phyloP scores from a whole-genome alignment of 2,888 invertebrate genomes.

The Drosophila niveifrons region DNA sequence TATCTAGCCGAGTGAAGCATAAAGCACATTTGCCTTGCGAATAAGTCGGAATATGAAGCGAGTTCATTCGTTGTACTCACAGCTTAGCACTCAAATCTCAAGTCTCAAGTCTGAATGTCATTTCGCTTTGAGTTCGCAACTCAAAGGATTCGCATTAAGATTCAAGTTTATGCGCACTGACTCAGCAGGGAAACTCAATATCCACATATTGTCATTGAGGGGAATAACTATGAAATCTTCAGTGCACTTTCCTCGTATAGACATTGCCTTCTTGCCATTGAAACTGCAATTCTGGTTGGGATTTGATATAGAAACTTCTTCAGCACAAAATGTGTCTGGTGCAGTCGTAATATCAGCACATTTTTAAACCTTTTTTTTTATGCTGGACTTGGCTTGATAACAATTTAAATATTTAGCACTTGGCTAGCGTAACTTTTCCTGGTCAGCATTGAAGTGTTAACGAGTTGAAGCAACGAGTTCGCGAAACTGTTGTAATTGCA shows the following conservation, averaged over 20 bases:
- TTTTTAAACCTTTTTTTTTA: not conserved
- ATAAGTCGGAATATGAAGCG: slow-evolving; percentile 11
- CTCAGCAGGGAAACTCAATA: slow-evolving; percentile 19
- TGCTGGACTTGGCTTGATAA: not conserved
- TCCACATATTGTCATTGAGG: slow-evolving; percentile 1
- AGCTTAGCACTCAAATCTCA: not conserved
- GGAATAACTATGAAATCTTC: not conserved
- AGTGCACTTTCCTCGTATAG: not conserved
- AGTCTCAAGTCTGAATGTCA: not conserved
- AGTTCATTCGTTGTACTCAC: not conserved
- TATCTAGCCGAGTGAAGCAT: slow-evolving; percentile 54
- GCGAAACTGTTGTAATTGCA: not conserved
- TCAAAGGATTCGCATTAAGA: slow-evolving; percentile 5
- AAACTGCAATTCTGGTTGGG: not conserved
- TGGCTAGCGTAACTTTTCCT: not conserved
- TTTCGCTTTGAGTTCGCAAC: slow-evolving; percentile 1
- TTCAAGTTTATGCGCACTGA: slow-evolving; percentile 3
- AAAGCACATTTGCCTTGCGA: slow-evolving; percentile 51
- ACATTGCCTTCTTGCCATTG: not conserved
- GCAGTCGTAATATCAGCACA: not conserved
- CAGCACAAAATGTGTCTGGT: not conserved
- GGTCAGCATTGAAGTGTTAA: not conserved
- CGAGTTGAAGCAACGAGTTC: not conserved
- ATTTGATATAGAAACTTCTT: slow-evolving; percentile 1
- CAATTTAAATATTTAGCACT: not conserved